These are phyloP conservation scores for Phaonia tiefii DNA, from an alignment of 2,888 invertebrate species.

Conservation along the genomic window DNA sequence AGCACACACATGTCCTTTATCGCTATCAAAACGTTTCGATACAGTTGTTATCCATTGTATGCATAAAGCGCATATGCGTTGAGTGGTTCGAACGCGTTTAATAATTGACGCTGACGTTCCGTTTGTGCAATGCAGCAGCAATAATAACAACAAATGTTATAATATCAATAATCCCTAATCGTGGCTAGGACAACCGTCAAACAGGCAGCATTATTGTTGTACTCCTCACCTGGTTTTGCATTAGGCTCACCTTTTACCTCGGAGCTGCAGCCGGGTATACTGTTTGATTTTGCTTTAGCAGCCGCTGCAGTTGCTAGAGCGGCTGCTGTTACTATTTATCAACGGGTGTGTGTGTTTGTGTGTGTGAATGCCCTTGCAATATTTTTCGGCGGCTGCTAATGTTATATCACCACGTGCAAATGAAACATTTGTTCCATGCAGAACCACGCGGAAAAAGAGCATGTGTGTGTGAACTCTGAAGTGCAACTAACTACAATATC, in stretches of 20 bases:
- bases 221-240: slow-evolving; percentile 63
- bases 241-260: slow-evolving; percentile 53
- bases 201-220: slow-evolving; percentile 43
- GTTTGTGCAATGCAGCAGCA: slow-evolving; percentile 43
- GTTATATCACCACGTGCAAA: background rate
- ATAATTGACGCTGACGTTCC: slow-evolving; percentile 51
- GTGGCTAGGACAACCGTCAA: slow-evolving; percentile 54
- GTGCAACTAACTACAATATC: slow-evolving; percentile 49
- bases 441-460: slow-evolving; percentile 52
- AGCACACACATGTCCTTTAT: slow-evolving; percentile 66
- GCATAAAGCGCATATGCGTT: slow-evolving; percentile 45
- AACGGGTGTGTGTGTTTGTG: slow-evolving; percentile 24
- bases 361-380: slow-evolving; percentile 30
- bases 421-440: slow-evolving; percentile 42
- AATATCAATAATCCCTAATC: slow-evolving; percentile 57
- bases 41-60: slow-evolving; percentile 63
- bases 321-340: slow-evolving; percentile 28
- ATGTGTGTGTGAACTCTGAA: slow-evolving; percentile 53
- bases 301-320: slow-evolving; percentile 11
- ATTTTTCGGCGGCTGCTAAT: slow-evolving; percentile 51
- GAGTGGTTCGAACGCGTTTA: slow-evolving; percentile 55
- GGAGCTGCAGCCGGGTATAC: background rate
- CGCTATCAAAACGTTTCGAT: slow-evolving; percentile 54
- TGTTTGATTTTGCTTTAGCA: slow-evolving; percentile 16
- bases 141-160: slow-evolving; percentile 41